Base-by-base conservation (phyloP, 2,113 vertebrate genomes). In the Neolamprologus tretocephalus region DNA sequence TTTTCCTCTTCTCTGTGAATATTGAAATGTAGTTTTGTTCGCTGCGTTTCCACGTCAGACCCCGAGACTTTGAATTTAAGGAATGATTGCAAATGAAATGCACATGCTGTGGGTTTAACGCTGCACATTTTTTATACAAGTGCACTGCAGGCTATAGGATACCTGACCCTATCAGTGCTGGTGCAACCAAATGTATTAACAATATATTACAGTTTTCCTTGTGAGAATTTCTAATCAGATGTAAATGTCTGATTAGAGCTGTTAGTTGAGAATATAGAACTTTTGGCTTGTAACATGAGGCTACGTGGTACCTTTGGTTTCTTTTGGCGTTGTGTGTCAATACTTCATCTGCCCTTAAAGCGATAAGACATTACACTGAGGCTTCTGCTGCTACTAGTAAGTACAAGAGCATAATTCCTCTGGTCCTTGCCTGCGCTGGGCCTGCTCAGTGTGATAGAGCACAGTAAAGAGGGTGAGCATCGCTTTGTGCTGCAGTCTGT, bases 11-110 rank as follows among this genome's bases (percentile, higher is more conserved):
- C 88, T 94, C 91, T 89, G 81, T 87, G 86, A 93, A 92, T 92
- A 93, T 94, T 94, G 91, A 94, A 96, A 95, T 93, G 87, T 82
- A 85, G 92, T 94, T 95, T 93, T 94, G 93, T 95, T 93, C 86
- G 13, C 87, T 61, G 82, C 81, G 63, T 93, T 89, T 91, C 86
- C 28, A 55, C 63, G 55, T 78, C 87, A 84, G 87, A 94, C 87
- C 84, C 82, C 1, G 5, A 89, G 87, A 94, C 88, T 93, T 90
- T 91, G 86, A 94, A 94, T 93, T 89, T 83, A 82, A 66, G 40
- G 37, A 75, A 91, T 87, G 87, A 94, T 91, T 92, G 92, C 86
- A 91, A 93, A 90, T 95, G 86, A 90, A 95, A 94, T 89, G 91
- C 83, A 86, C 81, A 88, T 75, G 89, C 78, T 86, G 87, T 87